These are phyloP conservation scores for Lypha dubia DNA, from an alignment of 2,888 invertebrate species.

Conservation along the genomic window DNA sequence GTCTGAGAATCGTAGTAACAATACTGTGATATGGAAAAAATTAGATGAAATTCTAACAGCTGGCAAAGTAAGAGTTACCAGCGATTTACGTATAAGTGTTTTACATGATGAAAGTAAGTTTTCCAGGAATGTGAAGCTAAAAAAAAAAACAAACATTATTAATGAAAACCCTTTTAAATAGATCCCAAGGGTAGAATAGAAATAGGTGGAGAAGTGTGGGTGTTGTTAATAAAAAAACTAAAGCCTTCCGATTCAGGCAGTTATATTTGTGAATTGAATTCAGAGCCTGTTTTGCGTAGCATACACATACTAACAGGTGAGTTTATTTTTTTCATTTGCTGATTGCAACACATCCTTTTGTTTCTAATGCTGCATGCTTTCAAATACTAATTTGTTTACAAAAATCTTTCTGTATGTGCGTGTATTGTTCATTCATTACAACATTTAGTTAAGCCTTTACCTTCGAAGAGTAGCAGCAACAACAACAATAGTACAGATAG, in stretches of 20 bases:
- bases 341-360: background rate
- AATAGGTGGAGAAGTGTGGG: conserved; percentile 92
- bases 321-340: conserved; percentile 71
- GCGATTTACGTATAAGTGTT: conserved; percentile 88
- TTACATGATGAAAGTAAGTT: conserved; percentile 90
- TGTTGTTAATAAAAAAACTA: conserved; percentile 89
- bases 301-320: conserved; percentile 91
- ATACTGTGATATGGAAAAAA: conserved; percentile 91
- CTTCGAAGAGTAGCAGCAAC: conserved; percentile 37
- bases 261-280: conserved; percentile 93
- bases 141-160: background rate
- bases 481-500: conserved; percentile 55
- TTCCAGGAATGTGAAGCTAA: background rate
- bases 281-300: conserved; percentile 90
- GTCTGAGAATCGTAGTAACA: conserved; percentile 85
- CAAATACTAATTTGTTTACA: conserved; percentile 52
- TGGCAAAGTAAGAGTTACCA: conserved; percentile 89
- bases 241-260: conserved; percentile 89
- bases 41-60: conserved; percentile 90
- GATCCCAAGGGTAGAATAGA: conserved; percentile 79
- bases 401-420: background rate
- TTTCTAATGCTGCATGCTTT: background rate
- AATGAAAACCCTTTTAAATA: no score
- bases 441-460: conserved; percentile 76
- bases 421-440: background rate